Evolutionary conservation across 2,888 invertebrate genomes (phyloP), one percentile per base, ranked within the genome.

Genomic region (Xanthorhoe spadicearia): DNA sequence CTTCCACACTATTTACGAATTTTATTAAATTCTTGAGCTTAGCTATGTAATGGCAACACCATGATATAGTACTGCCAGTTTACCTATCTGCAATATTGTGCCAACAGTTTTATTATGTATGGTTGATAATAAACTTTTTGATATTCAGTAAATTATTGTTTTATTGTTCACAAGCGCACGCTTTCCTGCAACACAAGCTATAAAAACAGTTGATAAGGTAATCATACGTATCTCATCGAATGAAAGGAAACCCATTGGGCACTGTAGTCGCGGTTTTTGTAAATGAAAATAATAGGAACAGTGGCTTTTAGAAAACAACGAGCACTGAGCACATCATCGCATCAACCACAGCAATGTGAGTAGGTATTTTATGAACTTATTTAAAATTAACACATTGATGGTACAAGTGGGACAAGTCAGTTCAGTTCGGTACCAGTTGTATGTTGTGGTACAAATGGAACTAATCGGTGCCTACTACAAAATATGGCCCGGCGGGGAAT

Each of bases 81-180:
- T 72, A 74, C 72, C 72, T 79, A 79, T 76, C 74, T 77, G 83
- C 86, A 86, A 85, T 82, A 83, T 82, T 86, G 90, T 92, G 91
- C 91, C 91, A 91, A 90, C 86, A 78, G 77, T 86, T 85, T 80
- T 82, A 82, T 78, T 83, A 81, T 86, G 81, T 87, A 87, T 83
- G 83, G 81, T 88, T 89, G 77, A 84, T 84, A 90, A 89, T 90
- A 90, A 92, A 91, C 84, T 81, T 89, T 88, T 88, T 88, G 82
- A 87, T 87, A 90, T 86, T 85, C 82, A 77, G 74, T 79, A 78
- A 60, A 65, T 69, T 56, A 73, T 75, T 69, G 80, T 82, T 82
- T 82, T 66, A 79, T 79, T 58, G 23, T 23, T 23, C 69, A 65
- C 53, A 49, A 23, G 1, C 46, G 72, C 77, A 81, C 77, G 66